Percentiles rank a stretch among this genome's conserved stretches.
Conservation (phyloP, 2,797 vertebrate genomes). For the Tenualosa thibaudeaui region DNA sequence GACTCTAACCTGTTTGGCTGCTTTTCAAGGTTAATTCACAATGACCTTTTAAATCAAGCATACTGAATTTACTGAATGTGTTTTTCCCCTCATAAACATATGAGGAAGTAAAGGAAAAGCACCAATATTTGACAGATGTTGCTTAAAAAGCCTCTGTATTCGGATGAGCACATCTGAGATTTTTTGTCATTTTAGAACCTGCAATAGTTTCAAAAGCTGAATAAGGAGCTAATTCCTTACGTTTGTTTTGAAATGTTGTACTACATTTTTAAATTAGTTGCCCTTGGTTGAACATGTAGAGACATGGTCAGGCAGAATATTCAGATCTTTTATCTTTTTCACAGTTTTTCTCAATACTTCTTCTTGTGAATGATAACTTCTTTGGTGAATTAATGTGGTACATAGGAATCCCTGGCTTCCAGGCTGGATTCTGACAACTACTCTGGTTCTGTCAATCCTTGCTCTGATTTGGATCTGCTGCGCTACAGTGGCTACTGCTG, state of each 20-base stretch:
- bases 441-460: constrained; percentile 88
- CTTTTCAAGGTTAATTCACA: constrained; percentile 70
- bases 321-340: background rate
- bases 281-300: too few relatives aligned
- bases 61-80: background rate
- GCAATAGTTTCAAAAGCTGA: too few relatives aligned
- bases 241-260: too few relatives aligned
- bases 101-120: background rate
- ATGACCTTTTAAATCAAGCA: background rate
- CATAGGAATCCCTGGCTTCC: constrained; percentile 87
- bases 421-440: constrained; percentile 93
- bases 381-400: background rate
- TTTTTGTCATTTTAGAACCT: too few relatives aligned
- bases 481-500: constrained; percentile 93
- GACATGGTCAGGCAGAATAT: background rate
- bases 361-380: background rate
- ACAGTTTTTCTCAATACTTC: background rate
- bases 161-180: too few relatives aligned
- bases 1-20: constrained; percentile 76
- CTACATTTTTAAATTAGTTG: too few relatives aligned
- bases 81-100: background rate
- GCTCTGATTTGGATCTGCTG: constrained; percentile 98
- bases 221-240: too few relatives aligned
- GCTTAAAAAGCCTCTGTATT: background rate
- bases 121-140: background rate